Evolutionary conservation across 2,888 invertebrate genomes (phyloP), one percentile per base, ranked within the genome.

Genomic region (Nymphalis c-album): DNA sequence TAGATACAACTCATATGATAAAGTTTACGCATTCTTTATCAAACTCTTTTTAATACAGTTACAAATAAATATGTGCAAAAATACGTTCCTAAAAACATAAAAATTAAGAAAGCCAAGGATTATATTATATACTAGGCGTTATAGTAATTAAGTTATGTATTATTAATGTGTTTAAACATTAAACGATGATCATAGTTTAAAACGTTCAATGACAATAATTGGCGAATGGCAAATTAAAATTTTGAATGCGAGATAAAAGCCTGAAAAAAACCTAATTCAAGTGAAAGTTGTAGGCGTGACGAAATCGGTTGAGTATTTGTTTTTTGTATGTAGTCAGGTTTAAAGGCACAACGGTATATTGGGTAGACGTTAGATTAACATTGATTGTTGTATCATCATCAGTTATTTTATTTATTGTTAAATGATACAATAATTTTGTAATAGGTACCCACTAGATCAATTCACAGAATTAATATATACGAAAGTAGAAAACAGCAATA

Each of bases 271-370:
- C 31, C n/a, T 55, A 55, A 40, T 57, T 40, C 35, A 57, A 57
- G 57, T 57, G 57, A 57, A 57, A 57, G 57, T 40, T 57, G 40
- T 17, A 40, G 40, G 40, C 57, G 57, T 57, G 57, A 57, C 57
- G 57, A 57, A 57, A 57, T 57, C 40, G 18, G 18, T 40, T 18
- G 57, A 35, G 57, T 40, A 40, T 40, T 57, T n/a, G n/a, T n/a
- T 57, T 8, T 40, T 40, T 31, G 22, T 57, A 16, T 40, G 17
- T 40, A 35, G 40, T 40, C 57, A 57, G 20, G 10, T 35, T 57
- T 35, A 57, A 18, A 40, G 35, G 40, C 18, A 57, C 16, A 18
- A 57, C 35, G 40, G 18, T 40, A 40, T 35, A 40, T 48, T 47
- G 60, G 48, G 47, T 26, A 47, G 60, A 47, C 48, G 20, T 18